Percentiles rank a stretch among this genome's conserved stretches.
These are phyloP conservation scores for Megalonaias nervosa DNA, from an alignment of 1,140 invertebrate genomes.

Conservation along the genomic window DNA sequence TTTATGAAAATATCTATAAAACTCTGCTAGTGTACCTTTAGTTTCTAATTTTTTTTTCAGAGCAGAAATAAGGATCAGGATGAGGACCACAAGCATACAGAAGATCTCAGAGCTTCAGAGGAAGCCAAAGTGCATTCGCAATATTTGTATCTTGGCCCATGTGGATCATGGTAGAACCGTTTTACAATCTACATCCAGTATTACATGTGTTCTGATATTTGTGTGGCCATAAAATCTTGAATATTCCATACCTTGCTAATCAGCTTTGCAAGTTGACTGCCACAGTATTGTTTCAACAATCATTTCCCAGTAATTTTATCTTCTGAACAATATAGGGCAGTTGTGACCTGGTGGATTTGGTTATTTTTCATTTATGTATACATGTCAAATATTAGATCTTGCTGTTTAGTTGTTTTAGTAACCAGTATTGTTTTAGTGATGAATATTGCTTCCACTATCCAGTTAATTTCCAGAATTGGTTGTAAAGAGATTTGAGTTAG, in stretches of 20 bases:
- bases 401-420: too few species aligned
- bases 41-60: not conserved
- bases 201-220: not conserved
- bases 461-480: too few species aligned
- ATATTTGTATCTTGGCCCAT: constrained; percentile 99
- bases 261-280: not conserved
- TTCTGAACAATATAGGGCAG: not conserved
- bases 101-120: constrained; percentile 81
- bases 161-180: constrained; percentile 89
- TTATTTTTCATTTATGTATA: too few species aligned
- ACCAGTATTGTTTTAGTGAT: too few species aligned
- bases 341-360: too few species aligned
- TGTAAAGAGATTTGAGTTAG: too few species aligned
- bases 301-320: not conserved
- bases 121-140: constrained; percentile 84
- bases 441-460: too few species aligned
- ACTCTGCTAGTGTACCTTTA: not conserved
- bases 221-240: too few species aligned
- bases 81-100: constrained; percentile 67
- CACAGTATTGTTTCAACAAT: not conserved
- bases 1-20: too few species aligned
- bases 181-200: not conserved
- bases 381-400: too few species aligned
- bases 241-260: not conserved
- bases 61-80: constrained; percentile 18